phyloP scores from a whole-genome alignment of 2,797 vertebrate species.

The Alcedo atthis region DNA sequence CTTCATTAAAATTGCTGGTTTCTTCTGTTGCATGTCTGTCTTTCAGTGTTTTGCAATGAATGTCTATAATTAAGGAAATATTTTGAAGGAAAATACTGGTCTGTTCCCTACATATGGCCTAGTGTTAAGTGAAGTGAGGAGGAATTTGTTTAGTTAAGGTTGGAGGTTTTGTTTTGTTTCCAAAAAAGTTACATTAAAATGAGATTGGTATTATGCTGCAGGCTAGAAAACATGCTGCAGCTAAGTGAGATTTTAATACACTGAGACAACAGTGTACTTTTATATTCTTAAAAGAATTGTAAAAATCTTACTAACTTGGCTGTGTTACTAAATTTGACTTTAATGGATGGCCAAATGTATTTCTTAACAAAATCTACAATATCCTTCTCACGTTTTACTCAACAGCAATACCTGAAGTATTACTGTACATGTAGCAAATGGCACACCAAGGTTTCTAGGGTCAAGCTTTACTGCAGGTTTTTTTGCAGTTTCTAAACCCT shows the following conservation, averaged over 20 bases:
- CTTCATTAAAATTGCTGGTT: neutral
- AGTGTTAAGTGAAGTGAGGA: neutral
- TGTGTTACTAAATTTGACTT: constrained; percentile 10
- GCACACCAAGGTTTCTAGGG: neutral
- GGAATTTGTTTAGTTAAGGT: neutral
- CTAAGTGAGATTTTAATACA: constrained; percentile 19
- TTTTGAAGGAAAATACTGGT: neutral
- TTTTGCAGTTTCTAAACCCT: neutral
- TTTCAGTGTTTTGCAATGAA: neutral
- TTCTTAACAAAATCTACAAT: constrained; percentile 5
- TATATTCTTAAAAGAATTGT: neutral
- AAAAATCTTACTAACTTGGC: constrained; percentile 15
- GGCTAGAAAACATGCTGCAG: constrained; percentile 4
- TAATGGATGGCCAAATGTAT: neutral
- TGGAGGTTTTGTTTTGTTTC: neutral
- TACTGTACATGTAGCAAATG: neutral
- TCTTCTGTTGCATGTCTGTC: neutral
- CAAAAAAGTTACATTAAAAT: neutral
- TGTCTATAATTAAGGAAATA: neutral
- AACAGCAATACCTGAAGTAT: neutral
- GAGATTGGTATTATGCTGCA: neutral
- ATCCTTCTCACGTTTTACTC: neutral
- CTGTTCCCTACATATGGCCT: neutral
- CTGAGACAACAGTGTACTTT: neutral
- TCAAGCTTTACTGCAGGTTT: neutral